Evolutionary conservation across 2,797 vertebrate genomes (phyloP), one percentile per base, ranked within the genome.

Genomic region (Amazona finschi): DNA sequence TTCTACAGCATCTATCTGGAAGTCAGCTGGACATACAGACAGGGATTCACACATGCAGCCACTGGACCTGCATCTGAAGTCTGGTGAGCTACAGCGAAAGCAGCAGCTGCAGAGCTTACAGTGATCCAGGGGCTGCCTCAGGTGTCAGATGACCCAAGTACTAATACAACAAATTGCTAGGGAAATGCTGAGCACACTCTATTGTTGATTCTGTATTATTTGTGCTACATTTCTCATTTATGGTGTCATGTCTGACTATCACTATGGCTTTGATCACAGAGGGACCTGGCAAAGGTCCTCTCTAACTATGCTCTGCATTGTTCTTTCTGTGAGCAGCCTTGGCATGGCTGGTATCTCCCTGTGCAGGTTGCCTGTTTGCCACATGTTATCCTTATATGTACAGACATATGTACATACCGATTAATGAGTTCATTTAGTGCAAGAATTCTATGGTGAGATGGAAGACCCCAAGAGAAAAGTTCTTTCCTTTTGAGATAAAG

Each of bases 401-500:
- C 6, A 82, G 77, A 88, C 75, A 46, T 31, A 58, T 4, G 67
- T 70, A 93, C 81, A 86, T 12, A 9, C 21, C 4, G 7, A 94
- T 96, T 95, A 94, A 93, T 96, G 95, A 87, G 52, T 87, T 65
- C 93, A 95, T 95, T 93, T 81, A 94, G 72, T 18, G 0, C 75
- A 87, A 91, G 80, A 94, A 96, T 89, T 93, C 3, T 0, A 85
- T 60, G 47, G 83, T 90, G 85, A 96, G 90, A 94, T 93, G 81
- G 92, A 83, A 80, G 53, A 92, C 57, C 91, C 85, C 85, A 52
- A 81, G 93, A 96, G 94, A 85, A 93, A 80, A 61, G 92, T 47
- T 84, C 85, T 96, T 89, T 90, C 91, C 91, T 93, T 33, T 75
- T 85, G 92, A 96, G 90, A 90, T 83, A 93, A 93, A 96, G 88